These are phyloP conservation scores for Heterohyrax brucei DNA, from an alignment of 2,797 vertebrate species.

Conservation along the genomic window DNA sequence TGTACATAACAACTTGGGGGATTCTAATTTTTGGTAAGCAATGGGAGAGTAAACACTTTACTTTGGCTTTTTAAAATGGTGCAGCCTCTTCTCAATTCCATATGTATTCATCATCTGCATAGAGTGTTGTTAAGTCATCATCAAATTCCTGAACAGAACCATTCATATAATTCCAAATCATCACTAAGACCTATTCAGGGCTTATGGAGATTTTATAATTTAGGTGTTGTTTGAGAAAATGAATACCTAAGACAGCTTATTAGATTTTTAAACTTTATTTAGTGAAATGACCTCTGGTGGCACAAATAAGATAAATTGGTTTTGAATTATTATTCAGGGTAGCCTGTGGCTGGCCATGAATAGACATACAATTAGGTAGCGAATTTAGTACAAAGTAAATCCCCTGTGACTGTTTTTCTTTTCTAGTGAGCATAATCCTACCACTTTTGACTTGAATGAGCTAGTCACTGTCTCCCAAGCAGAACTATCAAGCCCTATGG, in stretches of 20 bases:
- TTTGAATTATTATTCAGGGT: conserved; percentile 84
- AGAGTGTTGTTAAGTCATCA: conserved; percentile 65
- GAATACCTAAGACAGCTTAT: conserved; percentile 83
- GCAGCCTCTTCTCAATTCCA: neutral
- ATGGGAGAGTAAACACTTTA: conserved; percentile 50
- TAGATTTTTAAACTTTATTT: conserved; percentile 85
- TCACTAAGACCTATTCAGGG: conserved; percentile 76
- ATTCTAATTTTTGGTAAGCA: conserved; percentile 50
- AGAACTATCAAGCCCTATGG: neutral
- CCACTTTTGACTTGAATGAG: conserved; percentile 76
- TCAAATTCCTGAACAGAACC: conserved; percentile 55
- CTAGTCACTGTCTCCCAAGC: conserved; percentile 51
- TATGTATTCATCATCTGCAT: conserved; percentile 57
- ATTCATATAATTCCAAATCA: conserved; percentile 76
- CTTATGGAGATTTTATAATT: conserved; percentile 84
- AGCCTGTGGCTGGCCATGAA: conserved; percentile 74
- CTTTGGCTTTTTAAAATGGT: conserved; percentile 60
- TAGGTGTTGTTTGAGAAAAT: conserved; percentile 80
- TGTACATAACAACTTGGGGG: conserved; percentile 19
- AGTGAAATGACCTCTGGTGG: conserved; percentile 78
- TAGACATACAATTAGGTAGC: conserved; percentile 73
- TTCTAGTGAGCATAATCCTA: conserved; percentile 72
- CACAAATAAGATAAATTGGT: conserved; percentile 86
- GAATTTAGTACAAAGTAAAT: conserved; percentile 74
- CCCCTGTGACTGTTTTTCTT: conserved; percentile 73